Evolutionary conservation across 1,140 invertebrate genomes (phyloP), one percentile per base, ranked within the genome.

Genomic region (Parasteatoda tepidariorum): DNA sequence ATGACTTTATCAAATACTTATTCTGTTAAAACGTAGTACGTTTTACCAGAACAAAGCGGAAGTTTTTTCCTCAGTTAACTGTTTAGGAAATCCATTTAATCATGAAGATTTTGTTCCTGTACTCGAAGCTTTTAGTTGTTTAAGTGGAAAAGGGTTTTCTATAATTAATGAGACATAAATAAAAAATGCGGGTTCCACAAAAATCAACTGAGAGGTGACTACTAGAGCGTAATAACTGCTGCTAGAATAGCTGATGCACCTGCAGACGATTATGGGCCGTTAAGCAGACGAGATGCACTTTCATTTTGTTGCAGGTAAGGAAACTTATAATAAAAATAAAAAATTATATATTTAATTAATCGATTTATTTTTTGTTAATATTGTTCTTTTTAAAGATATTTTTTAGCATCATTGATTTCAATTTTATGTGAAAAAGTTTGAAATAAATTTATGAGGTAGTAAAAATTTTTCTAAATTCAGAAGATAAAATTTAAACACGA

Each of bases 101-200:
- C 24, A 68, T 30, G 41, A 24, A 67, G 28, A 66, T 67, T n/a
- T 38, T 34, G 2, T 48, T 26, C 34, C 34, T 28, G 24, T 48
- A 68, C 66, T 34, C 34, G 18, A 48, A 48, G 38, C 1, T 13
- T 18, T 2, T 48, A 48, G 38, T 48, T 48, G 18, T 18, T 18
- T 18, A 13, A 18, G 5, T 5, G 15, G 9, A 18, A n/a, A 57
- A 18, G 30, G n/a, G 26, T 41, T 7, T 26, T 79, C 76, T 64
- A 79, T 79, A 57, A 79, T 79, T 68, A 68, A 79, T 68, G 76
- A 68, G 76, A 18, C 41, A 67, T 79, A 57, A 79, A 79, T 79
- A 79, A 33, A 13, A 24, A 48, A 79, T 64, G 70, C 64, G 67
- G 62, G 66, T 68, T 34, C 66, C 31, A 28, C 76, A 79, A 79